These are phyloP conservation scores for Acipenser ruthenus DNA, from an alignment of 2,797 vertebrate genomes.

Conservation along the genomic window DNA sequence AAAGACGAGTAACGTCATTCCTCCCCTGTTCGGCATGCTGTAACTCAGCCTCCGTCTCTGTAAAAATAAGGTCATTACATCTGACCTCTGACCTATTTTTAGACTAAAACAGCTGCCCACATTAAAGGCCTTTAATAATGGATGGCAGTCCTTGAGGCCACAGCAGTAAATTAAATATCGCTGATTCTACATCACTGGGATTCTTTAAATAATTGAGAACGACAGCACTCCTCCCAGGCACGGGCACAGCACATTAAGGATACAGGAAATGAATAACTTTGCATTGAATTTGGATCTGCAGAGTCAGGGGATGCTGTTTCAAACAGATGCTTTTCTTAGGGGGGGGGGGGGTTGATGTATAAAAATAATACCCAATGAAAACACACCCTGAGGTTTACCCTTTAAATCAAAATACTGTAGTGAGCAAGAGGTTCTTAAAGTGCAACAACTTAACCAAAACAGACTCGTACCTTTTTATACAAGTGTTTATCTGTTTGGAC, in stretches of 20 bases:
- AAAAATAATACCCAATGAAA: too few species aligned
- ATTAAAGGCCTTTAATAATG: too few species aligned
- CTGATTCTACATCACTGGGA: slow-evolving; percentile 50
- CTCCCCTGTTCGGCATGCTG: too few species aligned
- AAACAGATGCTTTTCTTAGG: slow-evolving; percentile 4
- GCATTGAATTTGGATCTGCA: slow-evolving; percentile 25
- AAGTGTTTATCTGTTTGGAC: neutral
- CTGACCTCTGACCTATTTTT: too few species aligned
- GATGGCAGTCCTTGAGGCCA: too few species aligned
- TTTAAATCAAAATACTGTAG: too few species aligned
- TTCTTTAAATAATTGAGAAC: slow-evolving; percentile 57
- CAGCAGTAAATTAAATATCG: neutral
- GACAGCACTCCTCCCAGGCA: slow-evolving; percentile 29
- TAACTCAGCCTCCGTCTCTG: too few species aligned
- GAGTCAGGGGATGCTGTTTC: slow-evolving; percentile 43
- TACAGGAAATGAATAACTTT: slow-evolving; percentile 50
- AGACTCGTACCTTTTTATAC: neutral
- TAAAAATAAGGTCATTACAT: too few species aligned
- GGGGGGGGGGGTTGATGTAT: too few species aligned
- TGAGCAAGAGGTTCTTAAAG: neutral
- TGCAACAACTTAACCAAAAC: neutral
- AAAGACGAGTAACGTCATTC: neutral
- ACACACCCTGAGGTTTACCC: too few species aligned
- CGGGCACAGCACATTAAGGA: slow-evolving; percentile 16
- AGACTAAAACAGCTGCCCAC: too few species aligned